Conservation (phyloP, 2,888 invertebrate species). For the Digitonthophagus gazella region DNA sequence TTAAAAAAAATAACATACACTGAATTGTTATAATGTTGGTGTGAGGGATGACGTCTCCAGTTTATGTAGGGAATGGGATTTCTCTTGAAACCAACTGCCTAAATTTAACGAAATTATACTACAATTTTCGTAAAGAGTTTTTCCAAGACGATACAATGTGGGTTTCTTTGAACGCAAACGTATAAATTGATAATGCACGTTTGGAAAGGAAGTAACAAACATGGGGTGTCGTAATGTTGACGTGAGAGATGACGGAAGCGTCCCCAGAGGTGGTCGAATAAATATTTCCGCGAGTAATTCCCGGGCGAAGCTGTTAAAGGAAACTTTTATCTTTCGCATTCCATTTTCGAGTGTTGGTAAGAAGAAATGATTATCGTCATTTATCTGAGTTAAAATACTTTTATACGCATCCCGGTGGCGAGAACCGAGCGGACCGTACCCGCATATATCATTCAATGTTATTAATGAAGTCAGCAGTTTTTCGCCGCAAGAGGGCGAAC, state of each 20-base stretch:
- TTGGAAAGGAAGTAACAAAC: background rate
- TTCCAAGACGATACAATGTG: too few relatives aligned
- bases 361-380: conserved; percentile 13
- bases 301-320: background rate
- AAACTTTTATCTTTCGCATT: conserved; percentile 7
- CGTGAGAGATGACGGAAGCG: background rate
- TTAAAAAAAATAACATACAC: too few relatives aligned
- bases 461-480: conserved; percentile 10
- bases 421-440: background rate
- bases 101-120: too few relatives aligned
- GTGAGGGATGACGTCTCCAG: conserved; percentile 12
- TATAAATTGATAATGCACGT: too few relatives aligned
- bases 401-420: background rate
- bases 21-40: too few relatives aligned
- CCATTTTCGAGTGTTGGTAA: conserved; percentile 9
- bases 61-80: background rate
- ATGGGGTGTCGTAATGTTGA: background rate
- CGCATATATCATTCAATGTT: conserved; percentile 13
- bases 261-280: background rate
- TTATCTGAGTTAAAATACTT: conserved; percentile 15
- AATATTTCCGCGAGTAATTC: background rate
- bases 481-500: background rate
- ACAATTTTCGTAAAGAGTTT: too few relatives aligned
- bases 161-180: too few relatives aligned
- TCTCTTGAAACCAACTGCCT: background rate